phyloP scores from a whole-genome alignment of 2,113 vertebrate genomes.

The Laticauda colubrina region DNA sequence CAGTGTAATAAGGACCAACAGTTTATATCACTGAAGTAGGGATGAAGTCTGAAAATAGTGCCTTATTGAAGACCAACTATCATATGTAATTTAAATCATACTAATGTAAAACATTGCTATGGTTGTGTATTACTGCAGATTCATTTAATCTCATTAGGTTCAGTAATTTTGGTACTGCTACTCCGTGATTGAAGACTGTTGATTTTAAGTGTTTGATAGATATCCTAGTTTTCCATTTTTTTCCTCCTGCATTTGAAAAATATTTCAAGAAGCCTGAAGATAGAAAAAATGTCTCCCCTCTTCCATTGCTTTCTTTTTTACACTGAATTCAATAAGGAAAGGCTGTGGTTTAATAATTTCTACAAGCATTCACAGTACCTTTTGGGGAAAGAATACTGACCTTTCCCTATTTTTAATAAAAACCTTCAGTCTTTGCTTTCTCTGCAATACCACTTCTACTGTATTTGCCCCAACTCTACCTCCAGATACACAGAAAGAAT shows the following conservation, averaged over 20 bases:
- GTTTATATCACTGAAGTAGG: background rate
- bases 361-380: conserved; percentile 53
- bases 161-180: background rate
- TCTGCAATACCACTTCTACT: conserved; percentile 24
- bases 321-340: conserved; percentile 67
- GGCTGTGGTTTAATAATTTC: conserved; percentile 59
- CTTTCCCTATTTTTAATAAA: conserved; percentile 63
- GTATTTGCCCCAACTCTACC: conserved; percentile 34
- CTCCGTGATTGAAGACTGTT: conserved; percentile 6
- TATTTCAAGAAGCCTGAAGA: background rate
- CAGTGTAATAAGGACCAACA: background rate
- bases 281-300: conserved; percentile 34
- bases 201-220: conserved; percentile 13
- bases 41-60: background rate
- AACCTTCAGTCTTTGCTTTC: conserved; percentile 55
- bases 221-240: background rate
- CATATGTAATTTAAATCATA: conserved; percentile 19
- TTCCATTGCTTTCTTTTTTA: conserved; percentile 37
- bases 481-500: background rate
- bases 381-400: conserved; percentile 56
- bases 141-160: background rate
- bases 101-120: conserved; percentile 21
- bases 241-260: conserved; percentile 23
- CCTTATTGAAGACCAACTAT: conserved; percentile 15
- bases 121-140: conserved; percentile 24